Evolutionary conservation across 1,140 invertebrate genomes (phyloP).

Genomic region (Latrodectus geometricus): DNA sequence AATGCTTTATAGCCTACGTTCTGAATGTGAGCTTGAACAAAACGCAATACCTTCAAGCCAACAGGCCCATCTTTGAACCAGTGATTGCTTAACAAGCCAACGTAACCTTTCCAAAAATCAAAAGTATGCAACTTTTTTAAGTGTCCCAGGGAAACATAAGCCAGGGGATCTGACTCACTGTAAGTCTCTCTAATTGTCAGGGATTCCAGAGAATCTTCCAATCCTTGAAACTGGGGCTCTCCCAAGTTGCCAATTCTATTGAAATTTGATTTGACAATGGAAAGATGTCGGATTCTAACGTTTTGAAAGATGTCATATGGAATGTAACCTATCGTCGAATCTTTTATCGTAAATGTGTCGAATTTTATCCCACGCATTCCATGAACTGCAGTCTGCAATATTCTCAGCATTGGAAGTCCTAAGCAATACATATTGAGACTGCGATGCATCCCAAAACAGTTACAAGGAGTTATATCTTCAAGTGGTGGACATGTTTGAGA

Average conservation of each 20-base stretch:
- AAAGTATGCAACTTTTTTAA: not conserved
- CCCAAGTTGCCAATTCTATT: conserved; percentile 22
- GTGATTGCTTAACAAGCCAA: conserved; percentile 25
- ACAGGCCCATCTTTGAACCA: conserved; percentile 23
- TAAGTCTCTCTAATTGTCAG: not conserved
- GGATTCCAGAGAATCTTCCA: conserved; percentile 28
- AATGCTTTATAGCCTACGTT: conserved; percentile 30
- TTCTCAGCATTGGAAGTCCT: not conserved
- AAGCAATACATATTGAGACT: not conserved
- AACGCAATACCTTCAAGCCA: not conserved
- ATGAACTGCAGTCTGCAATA: conserved; percentile 11
- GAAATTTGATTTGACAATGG: conserved; percentile 14
- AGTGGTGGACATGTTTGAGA: conserved; percentile 7
- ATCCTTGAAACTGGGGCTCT: conserved; percentile 35
- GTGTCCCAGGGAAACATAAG: conserved; percentile 31
- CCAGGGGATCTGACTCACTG: not conserved
- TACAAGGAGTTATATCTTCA: conserved; percentile 16
- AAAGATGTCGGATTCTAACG: not conserved
- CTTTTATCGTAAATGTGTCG: not conserved
- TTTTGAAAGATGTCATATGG: conserved; percentile 28
- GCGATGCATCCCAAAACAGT: not conserved
- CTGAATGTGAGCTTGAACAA: conserved; percentile 17
- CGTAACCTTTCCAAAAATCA: conserved; percentile 7
- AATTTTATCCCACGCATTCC: not conserved
- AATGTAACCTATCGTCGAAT: conserved; percentile 12